Base-by-base conservation (phyloP, 2,113 vertebrate species). In the Emberiza fucata region DNA sequence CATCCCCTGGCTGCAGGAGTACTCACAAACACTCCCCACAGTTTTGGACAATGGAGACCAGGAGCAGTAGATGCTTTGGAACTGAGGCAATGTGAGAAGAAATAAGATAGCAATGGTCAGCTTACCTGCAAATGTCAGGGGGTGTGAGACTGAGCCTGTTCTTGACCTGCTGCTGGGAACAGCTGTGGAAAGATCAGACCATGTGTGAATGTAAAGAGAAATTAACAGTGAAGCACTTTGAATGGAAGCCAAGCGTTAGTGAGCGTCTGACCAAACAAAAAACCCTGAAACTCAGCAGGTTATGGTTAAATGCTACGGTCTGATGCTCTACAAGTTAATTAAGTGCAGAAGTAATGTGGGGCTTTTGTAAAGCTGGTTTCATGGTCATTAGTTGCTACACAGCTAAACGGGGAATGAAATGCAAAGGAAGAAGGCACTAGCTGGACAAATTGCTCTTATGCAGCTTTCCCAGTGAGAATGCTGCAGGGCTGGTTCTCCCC, bases 321-420 rank as follows among this genome's bases (percentile, higher is more conserved):
- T 81, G 81, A 59, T 90, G 86, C 71, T 81, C 61, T 88, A 28
- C 9, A 97, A 97, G 95, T 95, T 97, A 96, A 97, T 98, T 95
- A 97, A 97, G 92, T 81, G 57, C 45, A 92, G 92, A 75, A 95
- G 77, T 87, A 88, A 90, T 44, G 24, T 35, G 71, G 29, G 29
- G 33, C 82, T 93, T 94, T 81, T 68, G 45, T 66, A 95, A 94
- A 95, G 91, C 93, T 97, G 94, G 84, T 92, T 95, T 92, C 95
- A 86, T 70, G 85, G 81, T 83, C 78, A 56, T 96, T 95, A 94
- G 66, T 79, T 96, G 82, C 88, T 97, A 84, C 23, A 59, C 93
- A 95, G 71, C 81, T 95, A 61, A 95, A 78, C 88, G 92, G 70
- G 44, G 94, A 92, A 92, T 63, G 60, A 81, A 92, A 92, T 84